phyloP scores from a whole-genome alignment of 53 echinoderm and acorn worm species.

The Paracentrotus lividus region DNA sequence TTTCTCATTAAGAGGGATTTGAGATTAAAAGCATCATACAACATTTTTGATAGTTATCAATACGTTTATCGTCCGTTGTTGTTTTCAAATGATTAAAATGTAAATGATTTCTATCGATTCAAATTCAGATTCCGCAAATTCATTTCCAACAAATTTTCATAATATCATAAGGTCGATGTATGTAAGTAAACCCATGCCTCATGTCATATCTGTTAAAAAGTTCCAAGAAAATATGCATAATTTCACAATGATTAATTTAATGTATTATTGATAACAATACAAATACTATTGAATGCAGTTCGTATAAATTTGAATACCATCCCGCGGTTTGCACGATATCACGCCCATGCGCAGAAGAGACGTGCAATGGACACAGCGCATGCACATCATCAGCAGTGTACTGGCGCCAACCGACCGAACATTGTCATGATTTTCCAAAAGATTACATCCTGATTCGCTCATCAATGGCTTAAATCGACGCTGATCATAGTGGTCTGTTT shows the following conservation, averaged over 20 bases:
- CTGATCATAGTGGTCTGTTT: conserved; percentile 27
- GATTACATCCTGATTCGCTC: conserved; percentile 58
- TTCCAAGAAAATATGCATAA: not conserved
- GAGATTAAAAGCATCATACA: no score
- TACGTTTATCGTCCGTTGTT: no score
- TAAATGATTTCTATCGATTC: no score
- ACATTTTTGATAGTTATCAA: no score
- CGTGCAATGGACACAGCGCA: not conserved
- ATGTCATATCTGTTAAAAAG: no score
- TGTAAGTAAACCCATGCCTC: no score
- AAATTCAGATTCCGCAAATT: no score
- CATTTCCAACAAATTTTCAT: no score
- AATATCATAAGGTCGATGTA: no score
- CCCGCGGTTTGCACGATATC: not conserved
- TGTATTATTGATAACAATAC: not conserved
- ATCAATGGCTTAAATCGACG: conserved; percentile 44
- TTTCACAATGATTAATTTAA: not conserved
- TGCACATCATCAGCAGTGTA: no score
- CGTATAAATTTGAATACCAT: not conserved
- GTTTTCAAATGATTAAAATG: no score
- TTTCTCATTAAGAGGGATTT: no score
- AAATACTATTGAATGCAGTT: not conserved
- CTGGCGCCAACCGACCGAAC: not conserved
- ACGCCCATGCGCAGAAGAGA: not conserved
- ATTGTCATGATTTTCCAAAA: conserved; percentile 58